Evolutionary conservation across 2,888 invertebrate genomes (phyloP), one percentile per base, ranked within the genome.

Genomic region (Nowickia ferox): DNA sequence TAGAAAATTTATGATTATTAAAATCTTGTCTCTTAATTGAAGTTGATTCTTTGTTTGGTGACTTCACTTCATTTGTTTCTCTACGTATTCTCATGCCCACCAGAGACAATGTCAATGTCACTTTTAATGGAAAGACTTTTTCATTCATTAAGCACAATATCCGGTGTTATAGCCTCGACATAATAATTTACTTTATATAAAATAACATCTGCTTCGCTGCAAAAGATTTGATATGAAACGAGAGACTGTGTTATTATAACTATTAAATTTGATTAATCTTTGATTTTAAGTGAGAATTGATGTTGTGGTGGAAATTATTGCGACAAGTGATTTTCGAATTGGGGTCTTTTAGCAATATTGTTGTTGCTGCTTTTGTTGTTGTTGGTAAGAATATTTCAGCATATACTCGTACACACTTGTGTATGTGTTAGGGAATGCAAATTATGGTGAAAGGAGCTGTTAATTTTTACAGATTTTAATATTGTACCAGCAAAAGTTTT

Each of bases 1-100:
- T 17, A 61, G 38, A n/a, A 65, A 83, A 83, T 77, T 83, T 83
- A 83, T 83, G 77, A 77, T 77, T 83, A 65, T 83, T 83, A 72
- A 78, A 65, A 51, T 63, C 77, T 68, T 84, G 83, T 72, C 72
- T 84, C 77, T 84, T 84, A 78, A 78, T 84, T 78, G 59, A 66
- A 84, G 72, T 66, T 77, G 83, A 78, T 72, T 72, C 68, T 55
- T 22, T 22, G 68, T 69, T 46, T 72, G 8, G 6, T 72, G 71
- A 40, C 63, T 76, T 69, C 66, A 40, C 63, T 76, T 69, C 66
- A 81, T 74, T 81, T 74, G 53, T 51, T 57, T 51, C 17, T 10
- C 10, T 30, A 46, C 40, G 19, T 15, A n/a, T 17, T 44, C 30
- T 30, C 59, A 40, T 13, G 17, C 22, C 1, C 15, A 46, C 19